A percentile compares a stretch with the other conserved stretches of the same genome.
Evolutionary conservation across 2,888 invertebrate genomes (phyloP).

Genomic region (Choristoneura rosaceana): DNA sequence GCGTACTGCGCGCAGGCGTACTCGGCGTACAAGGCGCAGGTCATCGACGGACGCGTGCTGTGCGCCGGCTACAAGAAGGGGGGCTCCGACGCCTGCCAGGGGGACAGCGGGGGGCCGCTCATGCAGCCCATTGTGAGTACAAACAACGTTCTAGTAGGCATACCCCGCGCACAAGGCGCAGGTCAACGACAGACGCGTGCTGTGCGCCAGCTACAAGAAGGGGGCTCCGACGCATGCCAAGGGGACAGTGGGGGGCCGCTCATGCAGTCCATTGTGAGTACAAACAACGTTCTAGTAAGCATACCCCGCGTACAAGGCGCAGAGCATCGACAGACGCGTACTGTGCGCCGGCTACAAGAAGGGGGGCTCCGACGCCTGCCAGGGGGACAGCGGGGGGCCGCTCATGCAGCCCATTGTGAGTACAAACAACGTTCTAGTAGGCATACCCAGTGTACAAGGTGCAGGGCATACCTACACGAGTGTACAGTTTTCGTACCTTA

Average conservation of each 20-base stretch:
- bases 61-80: conserved; percentile 89
- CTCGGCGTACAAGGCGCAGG: conserved; percentile 77
- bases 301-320: conserved; percentile 81
- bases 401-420: conserved; percentile 87
- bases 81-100: conserved; percentile 90
- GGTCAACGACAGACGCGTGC: conserved; percentile 84
- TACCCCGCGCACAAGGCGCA: conserved; percentile 83
- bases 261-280: conserved; percentile 85
- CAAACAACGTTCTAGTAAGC: conserved; percentile 56
- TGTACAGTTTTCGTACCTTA: too few relatives aligned
- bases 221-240: conserved; percentile 90
- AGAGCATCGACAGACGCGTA: conserved; percentile 85
- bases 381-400: conserved; percentile 94
- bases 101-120: conserved; percentile 93
- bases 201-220: conserved; percentile 88
- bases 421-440: conserved; percentile 50
- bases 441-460: conserved; percentile 84
- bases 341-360: conserved; percentile 88
- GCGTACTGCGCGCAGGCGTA: conserved; percentile 86
- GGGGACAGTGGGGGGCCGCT: conserved; percentile 94
- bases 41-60: conserved; percentile 86
- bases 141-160: conserved; percentile 55
- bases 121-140: conserved; percentile 85
- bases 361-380: conserved; percentile 90
- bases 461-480: conserved; percentile 84